Base-by-base conservation (phyloP, 2,797 vertebrate genomes). In the Ctenopoma kingsleyae region DNA sequence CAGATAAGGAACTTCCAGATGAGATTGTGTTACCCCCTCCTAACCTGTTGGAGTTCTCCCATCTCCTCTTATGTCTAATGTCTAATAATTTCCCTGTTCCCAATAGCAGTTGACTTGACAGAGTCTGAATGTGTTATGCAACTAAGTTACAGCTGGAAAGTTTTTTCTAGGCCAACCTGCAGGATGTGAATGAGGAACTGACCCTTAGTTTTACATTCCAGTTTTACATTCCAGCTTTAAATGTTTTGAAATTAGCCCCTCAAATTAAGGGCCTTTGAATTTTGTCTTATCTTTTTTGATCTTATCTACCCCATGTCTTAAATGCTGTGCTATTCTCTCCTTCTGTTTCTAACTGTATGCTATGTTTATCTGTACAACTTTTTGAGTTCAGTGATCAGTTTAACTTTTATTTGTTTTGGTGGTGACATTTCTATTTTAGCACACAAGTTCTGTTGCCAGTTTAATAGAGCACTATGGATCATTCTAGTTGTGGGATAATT, bases 61-160 rank as follows among this genome's bases (percentile, higher is more conserved):
- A 25, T 67, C 68, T 81, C 76, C 52, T 75, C 57, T 67, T 62
- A 19, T 81, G 73, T 73, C 30, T 74, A 74, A 73, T 77, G 76
- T 84, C 74, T 84, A 86, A 89, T 88, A 35, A 88, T 89, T 87
- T 89, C 85, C 88, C 81, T 71, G 64, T 78, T 76, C 19, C n/a
- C 3, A 19, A 80, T 89, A 82, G 89, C 70, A 54, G 79, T 84
- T 82, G 73, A 80, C 71, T 58, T 83, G 72, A 81, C 80, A 65
- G 82, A 66, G 76, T 75, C 84, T 76, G 73, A 69, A 74, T 76
- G 74, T 80, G 76, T 91, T 89, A 51, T 66, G 72, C 70, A 75
- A 84, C 80, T 62, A 60, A 74, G 67, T 75, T 92, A 74, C 82
- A 90, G 86, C 89, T 92, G 87, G 82, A 91, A 91, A 78, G 47